These are phyloP conservation scores for Drosophila formosana DNA, from an alignment of 2,888 invertebrate genomes.

Conservation along the genomic window DNA sequence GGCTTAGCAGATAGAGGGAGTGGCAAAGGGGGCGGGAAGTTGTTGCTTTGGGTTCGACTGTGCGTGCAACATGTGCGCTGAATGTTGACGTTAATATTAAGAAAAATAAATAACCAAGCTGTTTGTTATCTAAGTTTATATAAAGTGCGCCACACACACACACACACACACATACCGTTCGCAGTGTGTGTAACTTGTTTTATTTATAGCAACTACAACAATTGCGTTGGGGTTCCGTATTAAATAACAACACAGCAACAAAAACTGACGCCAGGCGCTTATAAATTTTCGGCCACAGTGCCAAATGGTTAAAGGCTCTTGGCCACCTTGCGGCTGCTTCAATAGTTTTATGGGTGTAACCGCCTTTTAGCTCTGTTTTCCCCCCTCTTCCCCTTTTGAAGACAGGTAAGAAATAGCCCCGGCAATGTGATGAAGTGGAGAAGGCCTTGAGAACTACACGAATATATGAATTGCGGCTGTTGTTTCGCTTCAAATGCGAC, in stretches of 20 bases:
- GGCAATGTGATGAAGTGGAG: conserved; percentile 55
- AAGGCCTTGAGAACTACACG: conserved; percentile 17
- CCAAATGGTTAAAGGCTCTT: conserved; percentile 49
- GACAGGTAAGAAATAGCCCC: conserved; percentile 21
- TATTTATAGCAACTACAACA: conserved; percentile 79
- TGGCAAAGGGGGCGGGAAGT: neutral
- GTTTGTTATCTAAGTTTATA: conserved; percentile 80
- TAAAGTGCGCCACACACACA: conserved; percentile 59
- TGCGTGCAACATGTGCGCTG: conserved; percentile 81
- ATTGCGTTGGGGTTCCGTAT: conserved; percentile 69
- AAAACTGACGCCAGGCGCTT: conserved; percentile 67
- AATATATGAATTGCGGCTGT: conserved; percentile 40
- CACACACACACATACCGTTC: conserved; percentile 4
- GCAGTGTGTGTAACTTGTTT: conserved; percentile 59
- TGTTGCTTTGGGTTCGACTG: conserved; percentile 46
- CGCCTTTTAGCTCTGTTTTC: conserved; percentile 8
- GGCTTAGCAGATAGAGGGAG: conserved; percentile 1
- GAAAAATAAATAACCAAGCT: conserved; percentile 80
- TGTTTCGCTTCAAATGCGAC: conserved; percentile 17
- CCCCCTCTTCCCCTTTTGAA: no score
- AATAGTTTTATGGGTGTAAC: conserved; percentile 23
- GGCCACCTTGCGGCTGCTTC: conserved; percentile 9
- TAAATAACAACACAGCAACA: conserved; percentile 64
- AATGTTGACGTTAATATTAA: conserved; percentile 81
- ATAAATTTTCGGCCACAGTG: conserved; percentile 67